Evolutionary conservation across 2,113 vertebrate species (phyloP).

Genomic region (Urocolius indicus): DNA sequence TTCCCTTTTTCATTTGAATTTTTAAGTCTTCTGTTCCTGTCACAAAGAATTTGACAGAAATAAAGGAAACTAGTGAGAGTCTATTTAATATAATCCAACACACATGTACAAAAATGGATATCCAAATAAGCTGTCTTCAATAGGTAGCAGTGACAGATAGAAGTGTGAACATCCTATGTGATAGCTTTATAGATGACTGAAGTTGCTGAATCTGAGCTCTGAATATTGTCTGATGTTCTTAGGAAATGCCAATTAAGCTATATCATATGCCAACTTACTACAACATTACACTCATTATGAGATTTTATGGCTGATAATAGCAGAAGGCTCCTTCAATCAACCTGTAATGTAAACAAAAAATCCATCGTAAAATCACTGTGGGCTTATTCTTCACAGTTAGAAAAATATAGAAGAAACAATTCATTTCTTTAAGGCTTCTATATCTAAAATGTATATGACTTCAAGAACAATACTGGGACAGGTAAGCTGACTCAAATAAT

Average conservation of each 20-base stretch:
- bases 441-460: not conserved
- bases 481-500: not conserved
- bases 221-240: not conserved
- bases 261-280: not conserved
- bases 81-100: not conserved
- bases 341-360: not conserved
- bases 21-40: not conserved
- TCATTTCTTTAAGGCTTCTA: not conserved
- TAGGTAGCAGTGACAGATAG: not conserved
- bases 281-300: not conserved
- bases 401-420: not conserved
- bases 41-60: not conserved
- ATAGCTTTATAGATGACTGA: not conserved
- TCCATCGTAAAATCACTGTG: not conserved
- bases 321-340: not conserved
- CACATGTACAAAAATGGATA: rapidly evolving
- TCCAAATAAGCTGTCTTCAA: not conserved
- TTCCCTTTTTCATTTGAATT: not conserved
- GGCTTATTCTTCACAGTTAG: not conserved
- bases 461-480: not conserved
- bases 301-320: not conserved
- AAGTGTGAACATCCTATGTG: not conserved
- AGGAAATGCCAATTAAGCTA: not conserved
- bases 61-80: not conserved
- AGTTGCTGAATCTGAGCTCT: not conserved